Base-by-base conservation (phyloP, 2,888 invertebrate species). In the Spodoptera exigua region DNA sequence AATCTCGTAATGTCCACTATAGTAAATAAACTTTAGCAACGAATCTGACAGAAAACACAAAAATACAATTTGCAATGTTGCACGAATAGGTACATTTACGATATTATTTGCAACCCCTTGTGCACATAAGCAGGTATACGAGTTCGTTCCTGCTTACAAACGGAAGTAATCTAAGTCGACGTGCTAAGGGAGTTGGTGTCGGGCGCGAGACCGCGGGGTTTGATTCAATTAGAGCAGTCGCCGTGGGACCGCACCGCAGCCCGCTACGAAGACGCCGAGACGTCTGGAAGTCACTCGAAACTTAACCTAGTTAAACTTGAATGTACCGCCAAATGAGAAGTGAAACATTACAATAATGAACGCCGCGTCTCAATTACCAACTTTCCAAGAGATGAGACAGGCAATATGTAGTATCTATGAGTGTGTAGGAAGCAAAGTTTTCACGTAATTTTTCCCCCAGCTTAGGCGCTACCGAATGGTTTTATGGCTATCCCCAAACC, bases 161-260 rank as follows among this genome's bases (percentile, higher is more conserved):
- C 64, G 60, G 83, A 89, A 88, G 87, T 89, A 90, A 92, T 91
- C 85, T 89, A 90, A 92, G 88, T 88, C 78, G 83, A 87, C 81
- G 86, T 90, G 88, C 83, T 86, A 86, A 87, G 93, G 91, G 90
- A 91, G 88, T 88, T 86, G 85, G 78, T 78, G 77, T 68, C 74
- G 80, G 79, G 76, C 79, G 79, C 78, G 79, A 80, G 84, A 79
- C 82, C 79, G 78, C 81, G 78, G 78, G 82, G 78, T 84, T 82
- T 87, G 88, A 91, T 91, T 92, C 90, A 91, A 93, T 92, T 92
- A 91, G 84, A 86, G 72, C 77, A 77, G 84, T 83, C 84, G 85
- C 84, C 86, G 75, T 76, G 88, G 85, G 87, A 83, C 78, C 74
- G 63, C 75, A 64, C 65, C 27, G 16, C 46, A 17, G 45, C 11